Conservation (phyloP, 2,888 invertebrate genomes). For the Notocelia uddmanniana region DNA sequence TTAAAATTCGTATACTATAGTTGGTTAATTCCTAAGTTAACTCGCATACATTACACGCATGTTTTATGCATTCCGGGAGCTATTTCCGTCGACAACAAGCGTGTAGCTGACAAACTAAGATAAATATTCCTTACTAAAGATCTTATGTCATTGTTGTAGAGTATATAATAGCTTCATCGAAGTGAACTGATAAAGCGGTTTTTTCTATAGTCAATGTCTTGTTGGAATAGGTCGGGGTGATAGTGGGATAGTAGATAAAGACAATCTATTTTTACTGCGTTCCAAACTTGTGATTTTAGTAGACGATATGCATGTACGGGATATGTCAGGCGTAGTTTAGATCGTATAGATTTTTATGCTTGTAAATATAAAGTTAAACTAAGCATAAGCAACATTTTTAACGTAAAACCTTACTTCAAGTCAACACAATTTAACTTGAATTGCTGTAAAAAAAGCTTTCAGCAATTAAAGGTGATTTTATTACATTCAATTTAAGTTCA, state of each 20-base stretch:
- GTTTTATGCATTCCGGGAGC: constrained; percentile 38
- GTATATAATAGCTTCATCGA: background rate
- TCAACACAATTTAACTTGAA: no score
- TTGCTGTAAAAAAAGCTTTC: no score
- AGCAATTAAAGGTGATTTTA: background rate
- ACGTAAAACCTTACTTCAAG: background rate
- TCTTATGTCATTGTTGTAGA: background rate
- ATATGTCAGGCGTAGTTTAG: background rate
- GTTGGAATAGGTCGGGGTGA: constrained; percentile 45
- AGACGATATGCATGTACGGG: constrained; percentile 1
- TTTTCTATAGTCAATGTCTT: constrained; percentile 28
- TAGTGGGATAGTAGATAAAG: constrained; percentile 39
- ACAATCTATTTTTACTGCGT: constrained; percentile 26
- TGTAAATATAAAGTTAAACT: background rate
- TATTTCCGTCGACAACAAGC: constrained; percentile 41
- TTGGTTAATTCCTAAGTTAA: background rate
- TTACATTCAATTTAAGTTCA: background rate
- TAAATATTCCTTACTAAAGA: constrained; percentile 1
- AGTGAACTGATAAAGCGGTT: background rate
- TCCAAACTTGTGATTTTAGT: constrained; percentile 24
- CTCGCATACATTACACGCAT: constrained; percentile 27
- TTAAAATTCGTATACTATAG: background rate
- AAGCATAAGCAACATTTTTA: no score
- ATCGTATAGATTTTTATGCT: background rate
- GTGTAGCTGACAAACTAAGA: constrained; percentile 24